Base-by-base conservation (phyloP, 2,797 vertebrate species). In the Brachyrhaphis roseni region DNA sequence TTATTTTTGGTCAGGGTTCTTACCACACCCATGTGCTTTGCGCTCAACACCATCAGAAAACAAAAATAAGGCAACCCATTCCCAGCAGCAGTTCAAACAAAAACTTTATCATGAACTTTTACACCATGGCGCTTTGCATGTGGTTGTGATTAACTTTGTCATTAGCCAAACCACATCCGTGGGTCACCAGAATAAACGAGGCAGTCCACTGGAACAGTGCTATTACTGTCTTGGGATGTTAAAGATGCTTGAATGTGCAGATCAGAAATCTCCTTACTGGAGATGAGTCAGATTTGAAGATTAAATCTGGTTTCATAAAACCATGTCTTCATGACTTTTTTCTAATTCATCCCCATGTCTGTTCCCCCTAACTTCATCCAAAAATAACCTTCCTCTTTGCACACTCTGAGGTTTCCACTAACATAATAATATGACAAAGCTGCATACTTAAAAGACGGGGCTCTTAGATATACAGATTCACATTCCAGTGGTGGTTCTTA, bases 381-480 rank as follows among this genome's bases (percentile, higher is more conserved):
- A n/a, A 36, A 41, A 51, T 39, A 47, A 72, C 55, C 47, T 78
- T 36, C 51, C 79, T 74, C 39, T 77, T 51, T 77, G 80, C 73
- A 87, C 31, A 71, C 74, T 62, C 51, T 39, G 13, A 88, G 83
- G 77, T 79, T 75, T 79, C 78, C 51, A 77, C 73, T 85, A 83
- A 85, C 88, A 75, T 31, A 64, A 15, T 82, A 12, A 75, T 43
- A 72, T 78, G 88, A 86, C 89, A 91, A 92, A 90, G 90, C 78
- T 87, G 78, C 84, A 81, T 88, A 10, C 75, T 80, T 84, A 90
- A 62, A 92, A 76, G 51, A 10, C 89, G 90, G 93, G 93, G 94
- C 93, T 94, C 94, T 88, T 87, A 92, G 88, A 90, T 66, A 46
- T 77, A 46, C 81, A 34, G 2, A 79, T 82, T 73, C 57, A 13